Percentiles rank a stretch among this genome's conserved stretches.
Evolutionary conservation across 2,113 vertebrate species (phyloP).

Genomic region (Xiphias gladius): DNA sequence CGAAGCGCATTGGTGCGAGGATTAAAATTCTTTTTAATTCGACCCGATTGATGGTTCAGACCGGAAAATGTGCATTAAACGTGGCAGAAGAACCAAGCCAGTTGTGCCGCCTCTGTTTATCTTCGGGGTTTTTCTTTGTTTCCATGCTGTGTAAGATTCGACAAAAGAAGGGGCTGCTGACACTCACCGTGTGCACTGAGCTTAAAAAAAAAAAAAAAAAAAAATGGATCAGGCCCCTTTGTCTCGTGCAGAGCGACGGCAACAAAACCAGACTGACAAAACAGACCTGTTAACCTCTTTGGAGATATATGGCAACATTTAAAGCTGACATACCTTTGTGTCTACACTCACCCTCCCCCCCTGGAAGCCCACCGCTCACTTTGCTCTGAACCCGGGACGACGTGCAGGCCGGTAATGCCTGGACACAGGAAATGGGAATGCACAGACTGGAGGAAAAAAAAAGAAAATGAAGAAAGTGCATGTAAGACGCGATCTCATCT

Average conservation of each 20-base stretch:
- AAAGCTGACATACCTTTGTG: constrained; percentile 26
- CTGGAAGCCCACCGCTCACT: constrained; percentile 33
- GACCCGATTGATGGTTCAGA: neutral
- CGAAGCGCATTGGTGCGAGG: neutral
- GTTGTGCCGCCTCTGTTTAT: neutral
- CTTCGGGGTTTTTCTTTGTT: too few relatives aligned
- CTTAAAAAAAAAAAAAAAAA: neutral
- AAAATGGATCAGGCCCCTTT: neutral
- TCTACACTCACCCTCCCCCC: neutral
- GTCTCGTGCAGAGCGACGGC: neutral
- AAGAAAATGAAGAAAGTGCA: neutral
- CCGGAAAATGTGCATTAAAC: neutral
- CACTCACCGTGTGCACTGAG: neutral
- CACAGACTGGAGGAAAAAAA: neutral
- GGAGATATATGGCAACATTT: constrained; percentile 39
- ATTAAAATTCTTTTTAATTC: neutral
- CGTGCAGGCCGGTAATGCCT: constrained; percentile 1
- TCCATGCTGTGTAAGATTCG: neutral
- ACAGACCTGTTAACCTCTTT: constrained; percentile 40
- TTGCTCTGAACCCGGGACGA: constrained; percentile 30
- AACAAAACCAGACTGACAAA: constrained; percentile 6
- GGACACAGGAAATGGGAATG: constrained; percentile 14
- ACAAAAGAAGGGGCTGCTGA: neutral
- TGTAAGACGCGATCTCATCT: constrained; percentile 7
- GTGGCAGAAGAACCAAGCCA: neutral